These are phyloP conservation scores for Hassar affinis DNA, from an alignment of 2,113 vertebrate genomes.

Conservation along the genomic window DNA sequence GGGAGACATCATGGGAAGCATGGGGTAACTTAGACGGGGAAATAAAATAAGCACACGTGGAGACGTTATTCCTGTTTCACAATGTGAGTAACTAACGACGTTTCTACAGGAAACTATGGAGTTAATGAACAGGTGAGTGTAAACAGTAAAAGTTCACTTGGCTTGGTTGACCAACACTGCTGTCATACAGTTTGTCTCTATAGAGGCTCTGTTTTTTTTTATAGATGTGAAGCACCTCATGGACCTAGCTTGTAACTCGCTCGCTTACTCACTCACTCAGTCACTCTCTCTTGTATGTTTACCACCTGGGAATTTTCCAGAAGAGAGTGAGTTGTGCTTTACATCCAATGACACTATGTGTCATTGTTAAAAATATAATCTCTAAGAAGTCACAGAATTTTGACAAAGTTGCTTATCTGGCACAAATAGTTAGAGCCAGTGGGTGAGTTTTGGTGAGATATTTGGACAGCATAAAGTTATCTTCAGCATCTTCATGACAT, in stretches of 20 bases:
- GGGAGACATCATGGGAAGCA: not conserved
- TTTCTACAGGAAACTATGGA: too few species aligned
- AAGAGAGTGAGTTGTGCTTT: too few species aligned
- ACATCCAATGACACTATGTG: too few species aligned
- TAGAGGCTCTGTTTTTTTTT: not conserved
- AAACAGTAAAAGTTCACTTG: not conserved
- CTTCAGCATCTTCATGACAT: not conserved
- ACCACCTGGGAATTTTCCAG: too few species aligned
- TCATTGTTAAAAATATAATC: too few species aligned
- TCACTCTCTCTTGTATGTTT: too few species aligned
- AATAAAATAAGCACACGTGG: not conserved
- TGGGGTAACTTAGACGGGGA: not conserved
- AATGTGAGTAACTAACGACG: too few species aligned
- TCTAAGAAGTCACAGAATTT: not conserved
- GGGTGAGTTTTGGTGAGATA: not conserved
- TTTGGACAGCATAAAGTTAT: constrained; percentile 4
- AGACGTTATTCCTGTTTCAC: not conserved
- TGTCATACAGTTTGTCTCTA: not conserved
- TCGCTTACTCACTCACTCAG: too few species aligned
- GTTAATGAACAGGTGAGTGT: too few species aligned
- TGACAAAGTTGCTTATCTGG: not conserved
- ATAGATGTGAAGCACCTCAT: too few species aligned
- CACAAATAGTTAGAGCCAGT: not conserved
- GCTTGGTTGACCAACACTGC: not conserved
- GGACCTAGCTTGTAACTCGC: too few species aligned